A percentile compares a stretch with the other conserved stretches of the same genome.
phyloP scores from a whole-genome alignment of 2,113 vertebrate genomes.

The Tragelaphus buxtoni region DNA sequence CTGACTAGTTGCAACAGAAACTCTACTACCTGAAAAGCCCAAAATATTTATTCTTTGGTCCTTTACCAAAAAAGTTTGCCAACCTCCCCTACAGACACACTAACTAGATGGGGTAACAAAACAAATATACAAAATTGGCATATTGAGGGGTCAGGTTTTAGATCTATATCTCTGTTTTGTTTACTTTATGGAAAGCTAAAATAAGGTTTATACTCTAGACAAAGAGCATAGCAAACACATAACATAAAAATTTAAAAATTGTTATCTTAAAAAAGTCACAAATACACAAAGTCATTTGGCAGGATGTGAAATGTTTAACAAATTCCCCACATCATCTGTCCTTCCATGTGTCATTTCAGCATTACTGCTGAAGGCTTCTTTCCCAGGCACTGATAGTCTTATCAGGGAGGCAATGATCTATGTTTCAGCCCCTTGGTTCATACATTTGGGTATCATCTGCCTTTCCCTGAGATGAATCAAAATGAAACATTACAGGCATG shows the following conservation, averaged over 20 bases:
- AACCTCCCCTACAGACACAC: background rate
- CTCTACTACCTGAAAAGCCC: background rate
- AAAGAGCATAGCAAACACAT: background rate
- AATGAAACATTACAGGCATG: slow-evolving; percentile 2
- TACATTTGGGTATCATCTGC: background rate
- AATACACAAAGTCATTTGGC: background rate
- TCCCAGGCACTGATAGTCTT: background rate
- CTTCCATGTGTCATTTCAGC: background rate
- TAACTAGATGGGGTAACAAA: background rate
- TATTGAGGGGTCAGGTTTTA: background rate
- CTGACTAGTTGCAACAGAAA: background rate
- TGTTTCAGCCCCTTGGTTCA: background rate
- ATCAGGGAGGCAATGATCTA: background rate
- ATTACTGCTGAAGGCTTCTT: background rate
- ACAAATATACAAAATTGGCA: background rate
- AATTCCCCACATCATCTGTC: background rate
- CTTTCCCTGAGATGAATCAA: slow-evolving; percentile 31
- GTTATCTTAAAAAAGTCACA: background rate
- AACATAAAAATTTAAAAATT: background rate
- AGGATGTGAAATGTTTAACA: background rate
- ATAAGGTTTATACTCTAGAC: background rate
- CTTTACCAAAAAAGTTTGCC: background rate
- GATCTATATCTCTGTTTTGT: background rate
- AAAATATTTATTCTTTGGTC: background rate
- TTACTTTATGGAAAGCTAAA: slow-evolving; percentile 10